Evolutionary conservation across 2,113 vertebrate genomes (phyloP).

Genomic region (Heterotilapia buettikoferi): DNA sequence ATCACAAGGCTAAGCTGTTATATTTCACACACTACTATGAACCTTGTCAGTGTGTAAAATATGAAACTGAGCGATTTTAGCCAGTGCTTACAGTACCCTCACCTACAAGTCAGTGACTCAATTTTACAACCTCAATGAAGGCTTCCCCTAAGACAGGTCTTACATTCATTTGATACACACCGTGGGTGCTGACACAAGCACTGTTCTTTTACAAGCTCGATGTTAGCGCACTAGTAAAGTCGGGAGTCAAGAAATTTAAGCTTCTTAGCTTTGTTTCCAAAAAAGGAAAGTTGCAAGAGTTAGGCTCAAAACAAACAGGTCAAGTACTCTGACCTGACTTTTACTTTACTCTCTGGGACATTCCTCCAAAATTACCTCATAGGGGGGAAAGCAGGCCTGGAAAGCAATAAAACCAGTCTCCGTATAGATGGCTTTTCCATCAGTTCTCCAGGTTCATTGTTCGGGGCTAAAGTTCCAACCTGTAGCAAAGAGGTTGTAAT

Average conservation of each 20-base stretch:
- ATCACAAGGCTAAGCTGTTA: not conserved
- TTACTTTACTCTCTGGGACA: conserved; percentile 51
- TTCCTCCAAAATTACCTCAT: conserved; percentile 64
- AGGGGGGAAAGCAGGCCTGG: conserved; percentile 25
- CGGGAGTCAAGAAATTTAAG: conserved; percentile 10
- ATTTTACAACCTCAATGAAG: not conserved
- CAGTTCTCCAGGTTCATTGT: conserved; percentile 25
- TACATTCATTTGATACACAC: conserved; percentile 11
- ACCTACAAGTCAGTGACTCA: not conserved
- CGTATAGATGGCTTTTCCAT: conserved; percentile 63
- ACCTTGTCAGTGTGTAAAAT: conserved; percentile 25
- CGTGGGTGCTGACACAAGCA: conserved; percentile 8
- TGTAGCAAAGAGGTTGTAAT: conserved; percentile 10
- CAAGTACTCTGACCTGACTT: conserved; percentile 56
- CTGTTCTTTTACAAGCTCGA: conserved; percentile 35
- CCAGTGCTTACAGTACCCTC: not conserved
- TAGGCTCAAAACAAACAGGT: conserved; percentile 52
- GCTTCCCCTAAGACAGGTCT: not conserved
- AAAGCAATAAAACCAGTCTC: conserved; percentile 52
- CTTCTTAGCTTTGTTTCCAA: conserved; percentile 37
- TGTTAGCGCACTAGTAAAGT: not conserved
- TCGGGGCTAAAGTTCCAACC: conserved; percentile 4
- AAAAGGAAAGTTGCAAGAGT: conserved; percentile 40
- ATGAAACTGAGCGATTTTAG: not conserved
- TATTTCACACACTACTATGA: not conserved